A percentile compares a stretch with the other conserved stretches of the same genome.
Conservation (phyloP, 2,888 invertebrate genomes). For the Alloplasta piceator region DNA sequence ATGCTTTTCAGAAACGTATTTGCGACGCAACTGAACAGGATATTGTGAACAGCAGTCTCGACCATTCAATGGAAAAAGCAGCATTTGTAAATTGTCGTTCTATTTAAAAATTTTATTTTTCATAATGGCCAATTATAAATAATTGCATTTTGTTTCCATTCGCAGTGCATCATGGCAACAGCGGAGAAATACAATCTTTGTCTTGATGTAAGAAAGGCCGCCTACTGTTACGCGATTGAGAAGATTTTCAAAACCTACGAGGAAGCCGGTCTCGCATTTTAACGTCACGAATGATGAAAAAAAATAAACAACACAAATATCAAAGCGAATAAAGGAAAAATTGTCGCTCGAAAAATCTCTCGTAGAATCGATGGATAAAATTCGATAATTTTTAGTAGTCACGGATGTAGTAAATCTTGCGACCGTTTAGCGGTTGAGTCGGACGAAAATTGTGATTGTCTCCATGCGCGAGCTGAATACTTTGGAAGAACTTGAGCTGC, state of each 20-base stretch:
- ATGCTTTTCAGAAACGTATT: constrained; percentile 94
- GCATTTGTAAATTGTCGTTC: constrained; percentile 88
- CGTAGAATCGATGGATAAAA: too few species aligned
- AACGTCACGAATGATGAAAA: too few species aligned
- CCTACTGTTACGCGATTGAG: constrained; percentile 97
- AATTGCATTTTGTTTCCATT: constrained; percentile 39
- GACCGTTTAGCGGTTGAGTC: constrained; percentile 54
- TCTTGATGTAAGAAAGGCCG: constrained; percentile 97
- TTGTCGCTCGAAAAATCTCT: too few species aligned
- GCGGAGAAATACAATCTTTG: constrained; percentile 96
- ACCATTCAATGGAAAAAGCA: constrained; percentile 98
- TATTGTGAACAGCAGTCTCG: constrained; percentile 98
- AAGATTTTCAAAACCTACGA: constrained; percentile 98
- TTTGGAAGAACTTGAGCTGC: constrained; percentile 54
- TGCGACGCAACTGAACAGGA: constrained; percentile 98
- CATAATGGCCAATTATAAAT: not conserved
- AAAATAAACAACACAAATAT: too few species aligned
- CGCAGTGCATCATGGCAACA: constrained; percentile 94
- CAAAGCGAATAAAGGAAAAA: too few species aligned
- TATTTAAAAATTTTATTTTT: not conserved
- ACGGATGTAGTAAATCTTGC: constrained; percentile 46
- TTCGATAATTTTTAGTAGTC: not conserved
- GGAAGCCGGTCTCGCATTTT: constrained; percentile 97
- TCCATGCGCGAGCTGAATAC: constrained; percentile 19
- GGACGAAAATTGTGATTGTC: constrained; percentile 60